phyloP scores from a whole-genome alignment of 2,113 vertebrate genomes.

The Excalfactoria chinensis region DNA sequence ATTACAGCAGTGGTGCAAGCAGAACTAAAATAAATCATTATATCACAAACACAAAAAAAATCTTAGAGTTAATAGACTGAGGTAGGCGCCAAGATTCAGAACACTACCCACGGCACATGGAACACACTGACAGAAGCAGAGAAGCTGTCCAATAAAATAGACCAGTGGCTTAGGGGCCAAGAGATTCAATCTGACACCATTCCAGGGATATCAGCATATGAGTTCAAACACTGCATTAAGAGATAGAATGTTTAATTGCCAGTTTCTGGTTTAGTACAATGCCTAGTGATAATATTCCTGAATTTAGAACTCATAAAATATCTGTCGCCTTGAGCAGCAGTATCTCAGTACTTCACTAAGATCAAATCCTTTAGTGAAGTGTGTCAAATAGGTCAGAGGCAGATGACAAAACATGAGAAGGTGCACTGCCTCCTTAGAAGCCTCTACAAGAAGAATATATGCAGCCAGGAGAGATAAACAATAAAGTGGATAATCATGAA shows the following conservation, averaged over 20 bases:
- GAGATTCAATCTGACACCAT: slow-evolving; percentile 66
- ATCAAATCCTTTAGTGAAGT: slow-evolving; percentile 29
- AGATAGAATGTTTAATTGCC: slow-evolving; percentile 56
- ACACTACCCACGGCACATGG: background rate
- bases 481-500: background rate
- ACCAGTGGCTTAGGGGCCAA: background rate
- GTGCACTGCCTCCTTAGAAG: background rate
- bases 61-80: background rate
- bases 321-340: slow-evolving; percentile 39
- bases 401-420: slow-evolving; percentile 32
- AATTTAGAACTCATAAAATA: slow-evolving; percentile 45
- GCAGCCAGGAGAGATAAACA: background rate
- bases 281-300: slow-evolving; percentile 44
- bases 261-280: slow-evolving; percentile 46
- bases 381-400: slow-evolving; percentile 36
- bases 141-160: slow-evolving; percentile 59
- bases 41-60: slow-evolving; percentile 35
- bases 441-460: background rate
- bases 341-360: slow-evolving; percentile 36
- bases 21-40: slow-evolving; percentile 30
- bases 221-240: slow-evolving; percentile 59
- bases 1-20: background rate
- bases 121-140: slow-evolving; percentile 10
- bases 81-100: background rate
- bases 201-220: slow-evolving; percentile 63